Evolutionary conservation across 2,888 invertebrate species (phyloP), one percentile per base, ranked within the genome.

Genomic region (Acanthoscelides obtectus): DNA sequence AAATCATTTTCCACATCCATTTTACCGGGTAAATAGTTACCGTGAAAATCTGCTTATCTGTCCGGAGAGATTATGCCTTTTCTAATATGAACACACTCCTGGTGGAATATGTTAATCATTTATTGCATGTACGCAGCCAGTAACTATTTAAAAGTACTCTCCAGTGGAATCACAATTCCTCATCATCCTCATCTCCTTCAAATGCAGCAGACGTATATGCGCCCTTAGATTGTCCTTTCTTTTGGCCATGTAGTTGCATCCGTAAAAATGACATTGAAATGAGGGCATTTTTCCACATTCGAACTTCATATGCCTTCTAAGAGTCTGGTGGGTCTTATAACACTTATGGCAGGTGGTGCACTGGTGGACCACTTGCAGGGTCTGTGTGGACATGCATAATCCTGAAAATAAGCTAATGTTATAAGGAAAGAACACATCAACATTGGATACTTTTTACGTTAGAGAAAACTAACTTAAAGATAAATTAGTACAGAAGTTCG

Each of bases 201-300:
- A 12, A 25, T 68, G 68, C 45, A 22, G 17, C 20, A 68, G 19
- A 21, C 22, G 68, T 22, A 68, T 27, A 20, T 68, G 68, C 22
- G 68, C 45, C 12, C 25, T 22, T 8, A 68, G 45, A 4, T 22
- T 27, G 27, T 68, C 68, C 20, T 27, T 68, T 6, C 68, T 68
- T 21, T 68, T 68, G 2, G 25, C 22, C 20, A 27, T 22, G 19
- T 45, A 22, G 19, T 68, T 22, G 27, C 68, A 68, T 4, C 45
- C 45, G 17, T 45, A 17, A 4, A n/a, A 20, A 0, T 67, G 67
- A 67, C 79, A 79, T 0, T 67, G 67, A 71, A 78, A 79, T 21
- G 69, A 67, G 4, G 78, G 77, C 22, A 75, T 74, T 71, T 76
- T 78, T 69, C 76, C 76, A 67, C 79, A 79, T 71, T 78, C 79